Evolutionary conservation across 2,888 invertebrate genomes (phyloP).

Genomic region (Oligia latruncula): DNA sequence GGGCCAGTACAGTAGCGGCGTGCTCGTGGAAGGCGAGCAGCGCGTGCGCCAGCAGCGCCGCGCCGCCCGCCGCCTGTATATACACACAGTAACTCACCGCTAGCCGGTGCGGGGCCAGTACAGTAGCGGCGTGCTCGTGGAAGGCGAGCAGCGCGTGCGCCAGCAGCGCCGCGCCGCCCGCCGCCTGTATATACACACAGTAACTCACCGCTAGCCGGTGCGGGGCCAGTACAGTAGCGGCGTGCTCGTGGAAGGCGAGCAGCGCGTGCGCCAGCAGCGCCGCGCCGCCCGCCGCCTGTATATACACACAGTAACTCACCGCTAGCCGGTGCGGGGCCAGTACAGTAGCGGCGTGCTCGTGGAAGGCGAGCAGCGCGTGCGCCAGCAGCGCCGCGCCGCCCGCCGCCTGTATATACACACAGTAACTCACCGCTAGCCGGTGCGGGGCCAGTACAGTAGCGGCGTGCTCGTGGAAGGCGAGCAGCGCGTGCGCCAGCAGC

Average conservation of each 20-base stretch:
- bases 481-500: slow-evolving; percentile 79
- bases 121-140: slow-evolving; percentile 78
- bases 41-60: slow-evolving; percentile 79
- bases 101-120: slow-evolving; percentile 70
- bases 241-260: slow-evolving; percentile 82
- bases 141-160: slow-evolving; percentile 81
- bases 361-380: slow-evolving; percentile 81
- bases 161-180: slow-evolving; percentile 77
- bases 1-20: slow-evolving; percentile 72
- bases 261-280: slow-evolving; percentile 80
- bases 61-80: too few species aligned
- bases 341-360: slow-evolving; percentile 77
- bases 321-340: slow-evolving; percentile 71
- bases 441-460: slow-evolving; percentile 70
- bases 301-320: too few species aligned
- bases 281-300: too few species aligned
- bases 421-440: slow-evolving; percentile 61
- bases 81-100: slow-evolving; percentile 55
- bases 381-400: slow-evolving; percentile 79
- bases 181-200: too few species aligned
- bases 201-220: slow-evolving; percentile 61
- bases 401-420: too few species aligned
- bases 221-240: slow-evolving; percentile 70
- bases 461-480: slow-evolving; percentile 82
- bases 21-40: slow-evolving; percentile 83